phyloP scores from a whole-genome alignment of 1,140 invertebrate genomes.

The Lepidurus apus region DNA sequence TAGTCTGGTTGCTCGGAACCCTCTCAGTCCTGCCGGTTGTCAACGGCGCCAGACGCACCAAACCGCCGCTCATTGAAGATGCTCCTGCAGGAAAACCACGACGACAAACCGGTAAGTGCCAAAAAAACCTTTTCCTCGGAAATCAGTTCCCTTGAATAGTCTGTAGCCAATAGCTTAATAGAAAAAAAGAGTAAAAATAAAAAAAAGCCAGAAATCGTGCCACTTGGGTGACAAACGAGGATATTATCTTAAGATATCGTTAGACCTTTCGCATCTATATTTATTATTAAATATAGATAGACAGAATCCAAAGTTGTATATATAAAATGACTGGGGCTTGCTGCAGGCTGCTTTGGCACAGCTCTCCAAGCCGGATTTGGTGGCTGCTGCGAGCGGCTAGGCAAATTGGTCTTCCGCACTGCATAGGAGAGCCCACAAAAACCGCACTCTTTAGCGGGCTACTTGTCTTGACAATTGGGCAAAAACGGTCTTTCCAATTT shows the following conservation, averaged over 20 bases:
- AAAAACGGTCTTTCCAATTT: neutral
- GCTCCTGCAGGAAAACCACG: slow-evolving; percentile 11
- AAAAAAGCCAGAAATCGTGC: neutral
- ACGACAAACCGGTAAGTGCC: neutral
- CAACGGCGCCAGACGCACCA: slow-evolving; percentile 12
- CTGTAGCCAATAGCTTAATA: no score
- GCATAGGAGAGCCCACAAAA: neutral
- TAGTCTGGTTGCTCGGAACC: neutral
- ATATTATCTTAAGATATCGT: neutral
- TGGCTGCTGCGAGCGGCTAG: neutral
- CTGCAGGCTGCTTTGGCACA: slow-evolving; percentile 16
- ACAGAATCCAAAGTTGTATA: no score
- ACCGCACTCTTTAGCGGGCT: slow-evolving; percentile 11
- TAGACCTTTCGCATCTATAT: neutral
- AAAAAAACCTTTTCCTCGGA: neutral
- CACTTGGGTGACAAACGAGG: neutral
- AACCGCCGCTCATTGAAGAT: slow-evolving; percentile 8
- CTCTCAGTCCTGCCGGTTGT: slow-evolving; percentile 3
- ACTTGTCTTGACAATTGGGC: slow-evolving; percentile 11
- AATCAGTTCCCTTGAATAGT: neutral
- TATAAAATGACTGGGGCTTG: neutral
- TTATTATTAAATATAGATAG: neutral
- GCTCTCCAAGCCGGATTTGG: neutral
- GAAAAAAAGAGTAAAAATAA: neutral
- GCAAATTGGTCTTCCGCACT: slow-evolving; percentile 18